A percentile compares a stretch with the other conserved stretches of the same genome.
Evolutionary conservation across 2,797 vertebrate genomes (phyloP).

Genomic region (Acipenser ruthenus): DNA sequence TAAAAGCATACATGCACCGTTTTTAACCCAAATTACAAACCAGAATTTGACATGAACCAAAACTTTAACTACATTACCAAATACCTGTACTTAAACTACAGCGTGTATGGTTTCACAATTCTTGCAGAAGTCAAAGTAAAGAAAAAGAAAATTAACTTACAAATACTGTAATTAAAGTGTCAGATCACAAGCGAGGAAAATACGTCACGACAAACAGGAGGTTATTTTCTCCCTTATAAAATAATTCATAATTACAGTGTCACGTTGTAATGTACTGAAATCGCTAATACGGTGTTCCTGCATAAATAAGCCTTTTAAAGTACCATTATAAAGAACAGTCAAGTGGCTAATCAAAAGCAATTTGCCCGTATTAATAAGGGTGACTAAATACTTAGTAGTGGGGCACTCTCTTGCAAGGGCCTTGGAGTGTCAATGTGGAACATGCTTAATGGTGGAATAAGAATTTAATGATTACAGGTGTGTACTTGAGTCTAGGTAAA

Average conservation of each 20-base stretch:
- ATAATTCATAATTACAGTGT: constrained; percentile 44
- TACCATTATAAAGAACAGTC: constrained; percentile 45
- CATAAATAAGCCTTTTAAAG: constrained; percentile 24
- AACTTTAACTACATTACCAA: no score
- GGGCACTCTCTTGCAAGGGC: constrained; percentile 25
- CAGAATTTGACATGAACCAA: no score
- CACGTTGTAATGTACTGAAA: constrained; percentile 48
- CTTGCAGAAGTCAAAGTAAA: no score
- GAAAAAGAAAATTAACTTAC: no score
- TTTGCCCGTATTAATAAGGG: constrained; percentile 41
- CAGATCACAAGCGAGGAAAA: constrained; percentile 33
- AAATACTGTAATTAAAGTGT: constrained; percentile 1
- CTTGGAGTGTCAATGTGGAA: constrained; percentile 13
- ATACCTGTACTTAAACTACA: no score
- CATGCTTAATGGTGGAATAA: constrained; percentile 33
- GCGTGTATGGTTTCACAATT: no score
- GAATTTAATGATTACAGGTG: constrained; percentile 19
- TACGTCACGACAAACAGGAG: constrained; percentile 23
- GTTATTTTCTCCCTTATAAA: constrained; percentile 41
- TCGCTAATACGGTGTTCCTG: constrained; percentile 31
- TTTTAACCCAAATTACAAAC: no score
- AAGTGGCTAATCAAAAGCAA: constrained; percentile 55
- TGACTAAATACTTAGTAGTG: constrained; percentile 26
- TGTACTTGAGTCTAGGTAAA: constrained; percentile 17
- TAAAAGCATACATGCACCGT: no score